Evolutionary conservation across 2,113 vertebrate species (phyloP).

Genomic region (Dasyurus viverrinus): DNA sequence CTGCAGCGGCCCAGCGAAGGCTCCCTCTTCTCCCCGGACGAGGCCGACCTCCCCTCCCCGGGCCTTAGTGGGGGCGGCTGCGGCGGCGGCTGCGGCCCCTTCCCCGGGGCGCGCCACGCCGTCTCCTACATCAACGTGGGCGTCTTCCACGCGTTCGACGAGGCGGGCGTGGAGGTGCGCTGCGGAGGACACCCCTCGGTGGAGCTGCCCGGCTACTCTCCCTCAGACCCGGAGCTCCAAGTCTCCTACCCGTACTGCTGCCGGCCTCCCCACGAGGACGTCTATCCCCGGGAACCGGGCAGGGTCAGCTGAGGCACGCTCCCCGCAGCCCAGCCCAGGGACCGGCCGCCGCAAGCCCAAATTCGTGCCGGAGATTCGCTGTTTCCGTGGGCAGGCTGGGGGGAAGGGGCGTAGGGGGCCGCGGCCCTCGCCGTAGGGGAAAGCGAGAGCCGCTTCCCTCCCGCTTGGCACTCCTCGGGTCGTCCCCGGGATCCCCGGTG

Average conservation of each 20-base stretch:
- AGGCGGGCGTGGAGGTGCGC: slow-evolving; percentile 92
- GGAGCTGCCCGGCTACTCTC: slow-evolving; percentile 95
- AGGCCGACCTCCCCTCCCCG: slow-evolving; percentile 85
- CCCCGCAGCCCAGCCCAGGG: background rate
- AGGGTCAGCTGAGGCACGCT: slow-evolving; percentile 61
- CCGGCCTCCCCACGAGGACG: slow-evolving; percentile 89
- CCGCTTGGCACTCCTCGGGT: background rate
- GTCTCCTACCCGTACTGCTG: slow-evolving; percentile 93
- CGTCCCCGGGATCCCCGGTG: background rate
- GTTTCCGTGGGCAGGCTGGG: background rate
- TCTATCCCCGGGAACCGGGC: slow-evolving; percentile 87
- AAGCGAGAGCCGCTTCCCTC: background rate
- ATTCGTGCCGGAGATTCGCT: background rate
- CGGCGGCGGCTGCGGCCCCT: background rate
- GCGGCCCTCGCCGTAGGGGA: background rate
- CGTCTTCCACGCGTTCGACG: slow-evolving; percentile 88
- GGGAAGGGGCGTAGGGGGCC: background rate
- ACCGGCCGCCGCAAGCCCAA: too few species aligned
- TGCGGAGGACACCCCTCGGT: slow-evolving; percentile 93
- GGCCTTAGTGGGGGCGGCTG: background rate
- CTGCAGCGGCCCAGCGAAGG: slow-evolving; percentile 86
- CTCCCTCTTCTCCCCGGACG: slow-evolving; percentile 89
- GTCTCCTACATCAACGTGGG: slow-evolving; percentile 96
- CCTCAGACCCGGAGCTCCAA: slow-evolving; percentile 91
- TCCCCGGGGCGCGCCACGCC: slow-evolving; percentile 83